Base-by-base conservation (phyloP, 2,888 invertebrate genomes). In the Thalpophila matura region DNA sequence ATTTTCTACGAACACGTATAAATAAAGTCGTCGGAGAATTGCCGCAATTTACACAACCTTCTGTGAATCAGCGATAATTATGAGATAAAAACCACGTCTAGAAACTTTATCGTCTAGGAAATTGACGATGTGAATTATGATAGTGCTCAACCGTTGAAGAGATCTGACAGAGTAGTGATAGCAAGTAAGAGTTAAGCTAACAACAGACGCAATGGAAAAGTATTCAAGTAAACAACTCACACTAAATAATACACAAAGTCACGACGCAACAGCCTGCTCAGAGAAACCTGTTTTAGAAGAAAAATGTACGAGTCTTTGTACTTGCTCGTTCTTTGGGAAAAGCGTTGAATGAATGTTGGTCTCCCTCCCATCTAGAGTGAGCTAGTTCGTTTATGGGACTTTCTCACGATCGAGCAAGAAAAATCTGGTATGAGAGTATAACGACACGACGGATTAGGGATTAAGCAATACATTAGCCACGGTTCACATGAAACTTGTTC, bases 51-150 rank as follows among this genome's bases (percentile, higher is more conserved):
- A 66, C 77, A 62, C 61, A 67, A 55, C 61, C 69, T 79, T 79
- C 78, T 60, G 47, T 69, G 77, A 79, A 79, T 72, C 62, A 58
- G 60, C 45, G 60, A 77, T 79, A 79, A 79, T 77, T 79, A 69
- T 58, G 40, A 71, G 68, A 71, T 77, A 72, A 71, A 74, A 79
- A 63, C 42, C 24, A 24, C 45, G 45, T 40, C 54, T 59, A 71
- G 69, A 70, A 66, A 64, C 24, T 62, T 74, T 69, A 69, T 60
- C 60, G 62, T 46, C 59, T 63, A 79, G 54, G 50, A 74, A 64
- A 61, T 45, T 61, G 62, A 27, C 47, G 66, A 64, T 62, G 46
- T 64, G 55, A 69, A 64, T 77, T 62, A 73, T 57, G 78, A 73
- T 66, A 51, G 50, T 35, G 50, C 47, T 56, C 45, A 43, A 62